Base-by-base conservation (phyloP, 2,113 vertebrate genomes). In the Erpornis zantholeuca region DNA sequence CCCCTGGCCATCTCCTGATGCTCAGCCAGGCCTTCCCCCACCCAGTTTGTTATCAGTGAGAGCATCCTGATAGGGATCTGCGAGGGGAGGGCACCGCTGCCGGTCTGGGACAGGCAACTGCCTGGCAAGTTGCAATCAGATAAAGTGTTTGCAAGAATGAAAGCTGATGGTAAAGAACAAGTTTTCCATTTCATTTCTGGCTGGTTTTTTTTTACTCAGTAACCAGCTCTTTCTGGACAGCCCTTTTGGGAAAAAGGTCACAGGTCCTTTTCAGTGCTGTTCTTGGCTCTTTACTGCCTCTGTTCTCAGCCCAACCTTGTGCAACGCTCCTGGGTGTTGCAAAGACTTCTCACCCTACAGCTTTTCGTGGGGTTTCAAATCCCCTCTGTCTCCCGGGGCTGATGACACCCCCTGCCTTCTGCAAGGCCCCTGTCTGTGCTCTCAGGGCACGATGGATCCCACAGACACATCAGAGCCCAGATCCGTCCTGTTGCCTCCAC, bases 261-360 rank as follows among this genome's bases (percentile, higher is more conserved):
- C 3, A 1, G 0, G 9, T 11, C 45, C n/a, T 40, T 64, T 68
- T 50, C 4, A 1, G 50, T 8, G 29, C 50, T 5, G 1, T 23
- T 68, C 27, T 44, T 27, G 36, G 36, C 53, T 50, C 53, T 56
- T 22, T 3, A 28, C 27, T 23, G n/a, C 5, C 0, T 18, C 71
- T 14, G 17, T 61, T 78, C 83, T 81, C 89, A 70, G 91, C 77
- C 69, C 86, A 19, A 0, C n/a, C 45, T 77, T 49, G 24, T 38
- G 36, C 38, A 47, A 10, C 5, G 1, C 0, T 0, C 31, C 24
- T 2, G 4, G 8, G 25, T 38, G 56, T 65, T 2, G 0, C 38
- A 29, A 78, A n/a, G 29, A 35, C 40, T 83, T 69, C 80, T 76
- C 53, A 33, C 11, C 33, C 56, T 54, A 35, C 52, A 70, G 69